These are phyloP conservation scores for Sterrhoptilus dennistouni DNA, from an alignment of 2,113 vertebrate species.

Conservation along the genomic window DNA sequence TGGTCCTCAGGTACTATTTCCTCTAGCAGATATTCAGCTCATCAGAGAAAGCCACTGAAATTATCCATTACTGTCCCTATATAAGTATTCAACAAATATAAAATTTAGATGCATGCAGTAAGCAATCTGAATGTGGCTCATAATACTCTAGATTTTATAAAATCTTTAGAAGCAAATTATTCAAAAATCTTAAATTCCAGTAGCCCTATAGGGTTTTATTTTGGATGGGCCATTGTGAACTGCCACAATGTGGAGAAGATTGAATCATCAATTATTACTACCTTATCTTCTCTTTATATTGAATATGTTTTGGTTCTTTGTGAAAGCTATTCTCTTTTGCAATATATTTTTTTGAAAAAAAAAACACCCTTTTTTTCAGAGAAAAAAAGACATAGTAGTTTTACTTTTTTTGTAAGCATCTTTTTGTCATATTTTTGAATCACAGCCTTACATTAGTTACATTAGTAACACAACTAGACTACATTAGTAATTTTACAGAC, in stretches of 20 bases:
- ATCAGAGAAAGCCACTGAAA: background rate
- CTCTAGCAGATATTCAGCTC: background rate
- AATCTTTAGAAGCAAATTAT: background rate
- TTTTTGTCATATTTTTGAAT: background rate
- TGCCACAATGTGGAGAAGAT: background rate
- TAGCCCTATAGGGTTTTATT: background rate
- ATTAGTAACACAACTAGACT: background rate
- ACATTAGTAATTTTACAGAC: background rate
- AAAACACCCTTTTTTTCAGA: rapidly evolving
- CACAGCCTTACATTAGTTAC: too few species aligned
- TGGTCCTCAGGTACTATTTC: background rate
- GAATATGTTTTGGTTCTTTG: background rate
- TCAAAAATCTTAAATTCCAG: background rate
- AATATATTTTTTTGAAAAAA: background rate
- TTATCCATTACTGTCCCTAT: background rate
- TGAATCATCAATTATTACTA: background rate
- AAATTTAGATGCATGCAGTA: background rate
- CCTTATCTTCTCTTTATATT: background rate
- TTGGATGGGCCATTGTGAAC: background rate
- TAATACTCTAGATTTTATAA: background rate
- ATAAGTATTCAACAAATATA: background rate
- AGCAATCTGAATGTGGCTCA: background rate
- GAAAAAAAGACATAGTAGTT: background rate
- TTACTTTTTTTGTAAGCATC: background rate
- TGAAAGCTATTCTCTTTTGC: background rate